Percentiles rank a stretch among this genome's conserved stretches.
These are phyloP conservation scores for Spatulosminthurus flaviceps DNA, from an alignment of 2,888 invertebrate genomes.

Conservation along the genomic window DNA sequence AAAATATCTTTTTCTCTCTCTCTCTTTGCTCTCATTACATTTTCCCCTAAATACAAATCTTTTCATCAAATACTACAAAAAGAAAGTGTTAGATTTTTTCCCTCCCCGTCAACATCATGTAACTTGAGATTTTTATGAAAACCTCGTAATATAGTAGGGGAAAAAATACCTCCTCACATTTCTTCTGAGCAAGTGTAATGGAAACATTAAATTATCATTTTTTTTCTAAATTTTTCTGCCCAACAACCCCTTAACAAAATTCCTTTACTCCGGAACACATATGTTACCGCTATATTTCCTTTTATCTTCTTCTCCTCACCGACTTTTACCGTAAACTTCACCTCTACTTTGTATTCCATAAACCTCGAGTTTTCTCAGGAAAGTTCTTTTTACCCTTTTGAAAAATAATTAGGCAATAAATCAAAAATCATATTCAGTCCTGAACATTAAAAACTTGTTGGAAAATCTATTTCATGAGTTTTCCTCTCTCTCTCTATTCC, in stretches of 20 bases:
- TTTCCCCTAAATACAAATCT: neutral
- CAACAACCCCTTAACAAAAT: neutral
- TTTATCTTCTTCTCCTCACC: neutral
- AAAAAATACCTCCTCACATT: neutral
- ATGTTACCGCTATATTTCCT: neutral
- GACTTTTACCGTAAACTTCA: no score
- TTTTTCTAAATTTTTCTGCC: no score
- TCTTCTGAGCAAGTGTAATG: neutral
- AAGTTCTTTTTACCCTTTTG: constrained; percentile 23
- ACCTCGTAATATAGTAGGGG: neutral
- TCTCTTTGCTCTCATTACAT: no score
- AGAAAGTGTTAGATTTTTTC: neutral
- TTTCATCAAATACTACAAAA: neutral
- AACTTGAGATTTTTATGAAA: constrained; percentile 32
- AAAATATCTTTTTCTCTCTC: no score
- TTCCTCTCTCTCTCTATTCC: neutral
- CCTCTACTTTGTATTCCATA: neutral
- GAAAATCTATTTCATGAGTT: neutral
- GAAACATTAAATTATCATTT: neutral
- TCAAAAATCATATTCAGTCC: constrained; percentile 20
- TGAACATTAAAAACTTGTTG: constrained; percentile 6
- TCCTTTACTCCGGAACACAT: neutral
- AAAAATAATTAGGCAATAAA: constrained; percentile 33
- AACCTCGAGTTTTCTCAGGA: constrained; percentile 11
- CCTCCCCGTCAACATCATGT: neutral